phyloP scores from a whole-genome alignment of 2,797 vertebrate genomes.

The Avahi laniger region DNA sequence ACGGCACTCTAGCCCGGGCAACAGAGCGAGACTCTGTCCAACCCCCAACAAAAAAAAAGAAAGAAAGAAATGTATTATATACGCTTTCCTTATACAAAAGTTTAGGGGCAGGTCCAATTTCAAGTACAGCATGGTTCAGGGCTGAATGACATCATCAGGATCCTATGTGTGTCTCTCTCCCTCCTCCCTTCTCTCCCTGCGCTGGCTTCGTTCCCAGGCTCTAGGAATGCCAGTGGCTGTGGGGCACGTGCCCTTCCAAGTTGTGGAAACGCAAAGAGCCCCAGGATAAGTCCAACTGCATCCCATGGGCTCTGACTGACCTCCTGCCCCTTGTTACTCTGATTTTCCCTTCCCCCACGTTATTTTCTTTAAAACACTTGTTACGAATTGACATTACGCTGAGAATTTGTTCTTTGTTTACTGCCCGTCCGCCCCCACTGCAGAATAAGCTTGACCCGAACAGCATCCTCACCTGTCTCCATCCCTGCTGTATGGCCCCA shows the following conservation, averaged over 20 bases:
- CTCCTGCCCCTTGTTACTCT: not conserved
- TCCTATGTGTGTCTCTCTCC: not conserved
- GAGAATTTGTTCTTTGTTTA: not conserved
- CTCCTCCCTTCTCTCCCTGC: not conserved
- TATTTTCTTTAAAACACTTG: not conserved
- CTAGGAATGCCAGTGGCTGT: not conserved
- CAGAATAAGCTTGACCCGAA: not conserved
- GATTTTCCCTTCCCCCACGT: not conserved
- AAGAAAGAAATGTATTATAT: too few species aligned
- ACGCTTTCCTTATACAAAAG: not conserved
- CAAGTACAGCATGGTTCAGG: not conserved
- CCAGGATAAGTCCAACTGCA: not conserved
- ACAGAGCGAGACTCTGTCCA: too few species aligned
- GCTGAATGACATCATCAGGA: not conserved
- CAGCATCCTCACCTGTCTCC: not conserved
- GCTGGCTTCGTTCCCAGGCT: not conserved
- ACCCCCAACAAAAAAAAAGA: too few species aligned
- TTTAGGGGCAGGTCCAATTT: not conserved
- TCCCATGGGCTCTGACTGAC: not conserved
- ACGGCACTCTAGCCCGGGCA: too few species aligned
- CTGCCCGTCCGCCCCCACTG: not conserved
- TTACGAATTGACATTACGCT: not conserved
- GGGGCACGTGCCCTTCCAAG: not conserved
- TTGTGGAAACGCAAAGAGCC: not conserved
- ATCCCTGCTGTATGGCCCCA: not conserved